phyloP scores from a whole-genome alignment of 2,888 invertebrate species.

The Tipula lateralis region DNA sequence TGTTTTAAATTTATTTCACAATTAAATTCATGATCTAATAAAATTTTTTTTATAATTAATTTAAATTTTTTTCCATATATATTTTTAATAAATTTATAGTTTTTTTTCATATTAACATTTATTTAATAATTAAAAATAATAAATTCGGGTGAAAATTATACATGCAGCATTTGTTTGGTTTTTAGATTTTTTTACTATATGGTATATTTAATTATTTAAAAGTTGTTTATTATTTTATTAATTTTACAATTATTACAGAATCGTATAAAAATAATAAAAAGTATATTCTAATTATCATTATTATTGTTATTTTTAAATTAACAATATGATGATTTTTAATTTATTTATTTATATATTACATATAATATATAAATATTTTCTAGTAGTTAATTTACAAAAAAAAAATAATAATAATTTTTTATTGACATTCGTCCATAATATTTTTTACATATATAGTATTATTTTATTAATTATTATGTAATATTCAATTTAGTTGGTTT shows the following conservation, averaged over 20 bases:
- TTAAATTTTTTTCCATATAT: background rate
- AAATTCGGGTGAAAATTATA: background rate
- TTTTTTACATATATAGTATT: background rate
- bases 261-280: conserved; percentile 24
- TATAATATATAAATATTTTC: background rate
- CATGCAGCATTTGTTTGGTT: background rate
- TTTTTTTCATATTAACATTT: background rate
- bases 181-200: background rate
- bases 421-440: conserved; percentile 7
- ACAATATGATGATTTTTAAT: background rate
- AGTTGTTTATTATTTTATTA: background rate
- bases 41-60: background rate
- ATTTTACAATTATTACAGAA: conserved; percentile 19
- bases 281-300: conserved; percentile 24
- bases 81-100: background rate
- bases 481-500: background rate
- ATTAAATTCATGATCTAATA: background rate
- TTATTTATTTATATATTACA: background rate
- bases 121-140: background rate
- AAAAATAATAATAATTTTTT: background rate
- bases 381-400: background rate
- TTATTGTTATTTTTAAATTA: background rate
- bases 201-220: background rate
- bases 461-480: background rate
- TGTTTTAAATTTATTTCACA: background rate